phyloP scores from a whole-genome alignment of 2,797 vertebrate species.

The Hyperoplus immaculatus region DNA sequence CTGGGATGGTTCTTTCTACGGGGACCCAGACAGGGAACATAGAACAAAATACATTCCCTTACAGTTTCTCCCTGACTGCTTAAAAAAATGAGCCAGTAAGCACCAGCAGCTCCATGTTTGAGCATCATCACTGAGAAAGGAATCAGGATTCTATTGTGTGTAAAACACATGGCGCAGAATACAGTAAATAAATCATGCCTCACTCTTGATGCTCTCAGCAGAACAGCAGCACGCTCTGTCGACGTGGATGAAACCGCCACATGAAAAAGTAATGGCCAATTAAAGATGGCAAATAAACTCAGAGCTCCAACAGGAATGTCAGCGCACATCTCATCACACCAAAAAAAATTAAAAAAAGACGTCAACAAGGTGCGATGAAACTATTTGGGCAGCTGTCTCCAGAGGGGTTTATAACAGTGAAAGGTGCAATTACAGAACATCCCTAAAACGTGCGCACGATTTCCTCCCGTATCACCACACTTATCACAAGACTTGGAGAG shows the following conservation, averaged over 20 bases:
- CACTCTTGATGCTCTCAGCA: constrained; percentile 55
- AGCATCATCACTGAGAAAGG: constrained; percentile 33
- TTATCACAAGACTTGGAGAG: constrained; percentile 44
- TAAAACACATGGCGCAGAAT: constrained; percentile 55
- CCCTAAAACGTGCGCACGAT: background rate
- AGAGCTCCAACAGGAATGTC: constrained; percentile 50
- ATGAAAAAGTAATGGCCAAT: constrained; percentile 73
- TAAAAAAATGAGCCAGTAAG: constrained; percentile 41
- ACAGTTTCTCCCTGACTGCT: constrained; percentile 37
- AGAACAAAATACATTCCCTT: constrained; percentile 47
- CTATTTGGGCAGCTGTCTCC: constrained; percentile 23
- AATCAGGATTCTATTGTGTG: constrained; percentile 46
- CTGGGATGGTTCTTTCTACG: constrained; percentile 54
- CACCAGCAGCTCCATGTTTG: constrained; percentile 22
- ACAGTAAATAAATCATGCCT: constrained; percentile 77
- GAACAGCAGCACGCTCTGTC: constrained; percentile 52
- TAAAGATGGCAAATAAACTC: constrained; percentile 66
- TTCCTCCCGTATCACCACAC: constrained; percentile 40
- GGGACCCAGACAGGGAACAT: constrained; percentile 47
- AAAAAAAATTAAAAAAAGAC: constrained; percentile 5
- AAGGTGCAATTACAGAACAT: constrained; percentile 35
- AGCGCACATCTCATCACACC: constrained; percentile 16
- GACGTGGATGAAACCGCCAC: constrained; percentile 7
- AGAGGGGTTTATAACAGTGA: background rate
- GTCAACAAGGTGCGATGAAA: background rate